phyloP scores from a whole-genome alignment of 1,140 invertebrate genomes.

The Nomia melanderi region DNA sequence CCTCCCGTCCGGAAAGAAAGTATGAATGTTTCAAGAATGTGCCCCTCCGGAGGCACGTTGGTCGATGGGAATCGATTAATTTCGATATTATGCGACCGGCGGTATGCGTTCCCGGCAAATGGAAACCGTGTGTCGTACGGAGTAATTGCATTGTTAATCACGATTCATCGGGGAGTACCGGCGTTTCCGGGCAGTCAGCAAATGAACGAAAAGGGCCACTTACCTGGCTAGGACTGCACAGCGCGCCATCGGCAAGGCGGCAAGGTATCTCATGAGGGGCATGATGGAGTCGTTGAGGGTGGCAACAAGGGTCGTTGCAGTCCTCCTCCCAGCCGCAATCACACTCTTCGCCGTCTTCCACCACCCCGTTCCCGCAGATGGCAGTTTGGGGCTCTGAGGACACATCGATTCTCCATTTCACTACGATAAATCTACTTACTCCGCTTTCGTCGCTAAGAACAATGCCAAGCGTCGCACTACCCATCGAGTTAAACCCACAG shows the following conservation, averaged over 20 bases:
- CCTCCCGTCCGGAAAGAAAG: not conserved
- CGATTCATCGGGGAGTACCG: not conserved
- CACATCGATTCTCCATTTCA: constrained; percentile 41
- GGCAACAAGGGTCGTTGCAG: constrained; percentile 96
- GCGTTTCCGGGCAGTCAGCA: constrained; percentile 11
- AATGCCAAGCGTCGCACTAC: no score
- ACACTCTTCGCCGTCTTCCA: constrained; percentile 97
- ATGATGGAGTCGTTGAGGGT: constrained; percentile 91
- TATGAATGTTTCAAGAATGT: constrained; percentile 18
- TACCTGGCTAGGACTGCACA: constrained; percentile 91
- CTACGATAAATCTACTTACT: constrained; percentile 10
- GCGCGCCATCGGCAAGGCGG: constrained; percentile 87
- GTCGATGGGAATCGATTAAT: not conserved
- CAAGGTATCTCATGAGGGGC: constrained; percentile 89
- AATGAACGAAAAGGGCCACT: constrained; percentile 39
- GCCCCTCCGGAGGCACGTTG: not conserved
- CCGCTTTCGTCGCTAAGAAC: not conserved
- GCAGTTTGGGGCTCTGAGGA: constrained; percentile 90
- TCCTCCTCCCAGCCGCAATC: constrained; percentile 99
- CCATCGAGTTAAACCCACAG: no score
- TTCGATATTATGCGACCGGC: no score
- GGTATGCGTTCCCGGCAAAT: no score
- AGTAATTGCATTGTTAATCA: constrained; percentile 10
- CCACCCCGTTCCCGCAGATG: constrained; percentile 98
- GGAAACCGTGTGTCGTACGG: not conserved